phyloP scores from a whole-genome alignment of 2,113 vertebrate genomes.

The Neotoma lepida region DNA sequence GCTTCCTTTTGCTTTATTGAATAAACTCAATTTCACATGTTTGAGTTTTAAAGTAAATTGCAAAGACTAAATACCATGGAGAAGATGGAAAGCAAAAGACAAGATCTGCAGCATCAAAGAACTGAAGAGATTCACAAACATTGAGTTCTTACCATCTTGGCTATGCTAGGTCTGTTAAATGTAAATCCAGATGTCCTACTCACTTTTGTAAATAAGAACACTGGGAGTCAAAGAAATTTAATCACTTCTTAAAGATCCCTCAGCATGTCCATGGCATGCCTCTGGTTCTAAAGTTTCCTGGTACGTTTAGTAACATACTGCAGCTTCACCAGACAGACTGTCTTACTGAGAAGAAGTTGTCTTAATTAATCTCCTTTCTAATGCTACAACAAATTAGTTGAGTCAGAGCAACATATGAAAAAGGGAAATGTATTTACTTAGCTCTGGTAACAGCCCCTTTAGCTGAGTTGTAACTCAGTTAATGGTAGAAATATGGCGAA shows the following conservation, averaged over 20 bases:
- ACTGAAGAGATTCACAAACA: background rate
- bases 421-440: background rate
- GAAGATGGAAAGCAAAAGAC: background rate
- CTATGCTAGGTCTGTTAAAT: background rate
- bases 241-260: background rate
- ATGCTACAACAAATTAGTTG: background rate
- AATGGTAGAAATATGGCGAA: rapidly evolving
- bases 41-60: conserved; percentile 43
- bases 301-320: background rate
- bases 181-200: background rate
- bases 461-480: background rate
- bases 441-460: background rate
- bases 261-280: background rate
- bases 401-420: background rate
- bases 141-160: background rate
- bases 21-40: conserved; percentile 49
- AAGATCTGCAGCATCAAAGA: background rate
- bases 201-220: conserved; percentile 18
- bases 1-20: conserved; percentile 48
- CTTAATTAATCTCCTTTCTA: background rate
- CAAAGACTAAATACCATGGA: background rate
- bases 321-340: background rate
- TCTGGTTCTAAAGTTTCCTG: background rate
- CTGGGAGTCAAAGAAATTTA: background rate
- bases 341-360: background rate